Percentiles rank a stretch among this genome's conserved stretches.
phyloP scores from a whole-genome alignment of 2,888 invertebrate genomes.

The Ligdia adustata region DNA sequence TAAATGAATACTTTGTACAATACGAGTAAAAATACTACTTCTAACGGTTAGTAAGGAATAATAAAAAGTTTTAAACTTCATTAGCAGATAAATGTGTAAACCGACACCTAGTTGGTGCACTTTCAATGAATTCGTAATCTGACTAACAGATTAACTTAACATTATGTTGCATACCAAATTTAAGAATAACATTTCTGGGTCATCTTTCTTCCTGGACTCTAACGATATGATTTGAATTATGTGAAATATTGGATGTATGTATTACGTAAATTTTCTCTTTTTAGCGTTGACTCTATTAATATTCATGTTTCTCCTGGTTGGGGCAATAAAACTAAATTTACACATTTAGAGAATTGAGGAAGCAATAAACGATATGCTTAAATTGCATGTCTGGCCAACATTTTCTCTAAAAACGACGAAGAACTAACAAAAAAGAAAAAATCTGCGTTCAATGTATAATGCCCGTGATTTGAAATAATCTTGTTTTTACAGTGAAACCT shows the following conservation, averaged over 20 bases:
- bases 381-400: conserved; percentile 61
- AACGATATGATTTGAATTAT: not conserved
- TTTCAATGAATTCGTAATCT: conserved; percentile 37
- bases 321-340: conserved; percentile 27
- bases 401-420: conserved; percentile 56
- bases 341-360: conserved; percentile 35
- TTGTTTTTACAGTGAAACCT: conserved; percentile 72
- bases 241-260: conserved; percentile 2
- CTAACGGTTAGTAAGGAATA: too few relatives aligned
- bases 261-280: conserved; percentile 8
- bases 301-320: conserved; percentile 17
- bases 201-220: not conserved
- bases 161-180: not conserved
- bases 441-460: conserved; percentile 62
- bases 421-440: conserved; percentile 55
- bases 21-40: too few relatives aligned
- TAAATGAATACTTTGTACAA: too few relatives aligned
- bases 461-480: conserved; percentile 70
- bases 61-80: too few relatives aligned
- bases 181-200: not conserved
- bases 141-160: conserved; percentile 10
- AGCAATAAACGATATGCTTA: conserved; percentile 38
- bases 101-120: too few relatives aligned
- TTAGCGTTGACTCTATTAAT: conserved; percentile 24
- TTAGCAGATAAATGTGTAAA: too few relatives aligned